Evolutionary conservation across 2,113 vertebrate species (phyloP), one percentile per base, ranked within the genome.

Genomic region (Picathartes gymnocephalus): DNA sequence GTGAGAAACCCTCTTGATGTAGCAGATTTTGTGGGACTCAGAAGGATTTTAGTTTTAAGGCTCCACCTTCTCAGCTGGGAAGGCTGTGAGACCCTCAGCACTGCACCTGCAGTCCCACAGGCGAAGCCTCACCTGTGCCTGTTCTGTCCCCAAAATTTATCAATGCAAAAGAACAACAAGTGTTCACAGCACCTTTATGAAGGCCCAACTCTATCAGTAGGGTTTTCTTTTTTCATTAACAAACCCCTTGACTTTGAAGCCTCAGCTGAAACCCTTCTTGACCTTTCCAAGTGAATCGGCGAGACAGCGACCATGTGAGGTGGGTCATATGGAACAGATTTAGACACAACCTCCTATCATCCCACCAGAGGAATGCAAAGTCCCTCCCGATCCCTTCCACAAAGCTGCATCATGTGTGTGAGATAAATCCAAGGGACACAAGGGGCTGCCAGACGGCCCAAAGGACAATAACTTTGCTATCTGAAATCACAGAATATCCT

Each of bases 291-390:
- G 96, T 42, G 62, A 94, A 94, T 58, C n/a, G 78, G 96, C 96
- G 97, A 98, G 97, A 98, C 98, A 97, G 86, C 62, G 91, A 94
- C 98, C 98, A 98, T 98, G 98, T 99, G 99, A 99, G 98, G 97
- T 97, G 97, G 98, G 98, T 99, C 99, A 99, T 99, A 99, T 98
- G 99, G 98, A 98, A 98, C 98, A 98, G 99, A 98, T 99, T 99
- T 99, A 99, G 98, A 98, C 70, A 96, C 96, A 97, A 98, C 97
- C 97, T 93, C 92, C 94, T 98, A 97, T 97, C 97, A 97, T 98
- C 97, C 97, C 94, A 96, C 95, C 95, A 83, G 16, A 98, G 98
- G 98, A 99, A 98, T 98, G 98, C 94, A 94, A 96, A 93, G 97
- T 98, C 92, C 79, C 96, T 86, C 93, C 91, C 79, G 93, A 94